These are phyloP conservation scores for Bubo bubo DNA, from an alignment of 2,113 vertebrate genomes.

Conservation along the genomic window DNA sequence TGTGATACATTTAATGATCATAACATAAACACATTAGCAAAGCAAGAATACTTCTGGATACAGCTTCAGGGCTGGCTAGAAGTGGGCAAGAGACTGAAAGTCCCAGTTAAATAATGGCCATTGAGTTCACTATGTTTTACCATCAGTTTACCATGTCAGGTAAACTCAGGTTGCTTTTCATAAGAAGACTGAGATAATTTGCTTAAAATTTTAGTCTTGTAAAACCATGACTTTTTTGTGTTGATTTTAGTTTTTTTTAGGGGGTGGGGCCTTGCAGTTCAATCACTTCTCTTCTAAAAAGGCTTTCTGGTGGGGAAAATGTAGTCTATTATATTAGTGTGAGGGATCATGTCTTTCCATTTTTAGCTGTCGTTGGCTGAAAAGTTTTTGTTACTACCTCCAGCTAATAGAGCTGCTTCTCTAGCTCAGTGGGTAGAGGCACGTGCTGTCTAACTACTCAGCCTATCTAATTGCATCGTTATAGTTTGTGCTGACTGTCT, in stretches of 20 bases:
- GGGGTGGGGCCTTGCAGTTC: background rate
- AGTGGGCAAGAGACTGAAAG: background rate
- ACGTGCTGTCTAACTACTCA: background rate
- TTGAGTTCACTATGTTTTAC: background rate
- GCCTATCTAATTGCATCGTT: background rate
- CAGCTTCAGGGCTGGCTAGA: background rate
- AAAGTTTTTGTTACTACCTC: background rate
- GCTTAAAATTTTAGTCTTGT: background rate
- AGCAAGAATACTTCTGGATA: background rate
- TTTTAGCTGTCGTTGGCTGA: background rate
- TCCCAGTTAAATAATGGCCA: background rate
- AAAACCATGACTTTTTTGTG: background rate
- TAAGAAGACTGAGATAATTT: background rate
- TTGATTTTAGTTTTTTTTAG: fast-evolving
- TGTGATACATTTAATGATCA: background rate
- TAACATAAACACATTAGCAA: background rate
- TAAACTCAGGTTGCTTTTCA: background rate
- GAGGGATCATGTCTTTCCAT: background rate
- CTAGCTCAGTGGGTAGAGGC: background rate
- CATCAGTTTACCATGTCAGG: background rate
- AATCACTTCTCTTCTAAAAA: background rate
- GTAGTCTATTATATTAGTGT: fast-evolving
- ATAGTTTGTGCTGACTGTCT: background rate
- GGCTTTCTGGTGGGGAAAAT: background rate
- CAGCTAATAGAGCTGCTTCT: background rate